Conservation (phyloP, 2,113 vertebrate species). For the Acrocephalus arundinaceus region DNA sequence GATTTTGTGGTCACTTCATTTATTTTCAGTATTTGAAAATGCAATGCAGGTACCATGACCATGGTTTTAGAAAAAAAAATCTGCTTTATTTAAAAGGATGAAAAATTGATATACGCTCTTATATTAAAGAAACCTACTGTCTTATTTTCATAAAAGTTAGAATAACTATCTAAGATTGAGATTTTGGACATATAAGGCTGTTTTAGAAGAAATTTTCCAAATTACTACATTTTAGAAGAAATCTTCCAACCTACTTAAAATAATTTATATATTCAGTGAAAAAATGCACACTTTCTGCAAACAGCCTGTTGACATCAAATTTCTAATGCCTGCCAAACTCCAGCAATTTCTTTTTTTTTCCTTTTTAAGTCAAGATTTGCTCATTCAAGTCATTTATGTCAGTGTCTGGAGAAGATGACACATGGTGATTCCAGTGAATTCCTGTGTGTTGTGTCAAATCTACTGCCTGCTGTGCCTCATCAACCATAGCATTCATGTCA, state of each 20-base stretch:
- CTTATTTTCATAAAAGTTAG: not conserved
- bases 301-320: not conserved
- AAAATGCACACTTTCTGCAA: not conserved
- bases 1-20: not conserved
- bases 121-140: not conserved
- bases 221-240: not conserved
- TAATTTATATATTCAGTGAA: not conserved
- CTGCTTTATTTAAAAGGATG: not conserved
- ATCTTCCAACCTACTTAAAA: not conserved
- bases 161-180: not conserved
- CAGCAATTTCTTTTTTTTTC: not conserved
- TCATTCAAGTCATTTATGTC: not conserved
- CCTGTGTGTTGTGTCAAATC: not conserved
- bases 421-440: not conserved
- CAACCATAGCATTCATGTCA: not conserved
- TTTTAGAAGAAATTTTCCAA: not conserved
- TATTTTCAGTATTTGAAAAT: not conserved
- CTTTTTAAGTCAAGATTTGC: not conserved
- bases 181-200: not conserved
- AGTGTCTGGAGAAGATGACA: not conserved
- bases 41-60: not conserved
- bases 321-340: not conserved
- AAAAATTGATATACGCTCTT: not conserved
- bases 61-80: not conserved
- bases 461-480: not conserved